These are phyloP conservation scores for Lichenostomus cassidix DNA, from an alignment of 2,113 vertebrate species.

Conservation along the genomic window DNA sequence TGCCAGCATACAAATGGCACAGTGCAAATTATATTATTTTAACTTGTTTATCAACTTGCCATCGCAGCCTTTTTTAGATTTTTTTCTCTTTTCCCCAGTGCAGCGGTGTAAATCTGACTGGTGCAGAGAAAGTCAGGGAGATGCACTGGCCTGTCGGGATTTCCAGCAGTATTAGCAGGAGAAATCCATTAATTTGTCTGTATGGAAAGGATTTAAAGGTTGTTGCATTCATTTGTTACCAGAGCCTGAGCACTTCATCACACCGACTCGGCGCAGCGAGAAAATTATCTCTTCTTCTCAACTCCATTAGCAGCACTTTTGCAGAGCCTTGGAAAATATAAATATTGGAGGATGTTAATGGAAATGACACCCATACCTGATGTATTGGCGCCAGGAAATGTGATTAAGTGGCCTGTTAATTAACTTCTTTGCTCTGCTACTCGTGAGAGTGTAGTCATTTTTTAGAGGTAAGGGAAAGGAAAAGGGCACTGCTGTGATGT, in stretches of 20 bases:
- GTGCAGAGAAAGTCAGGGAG: not conserved
- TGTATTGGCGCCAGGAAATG: conserved; percentile 2
- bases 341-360: conserved; percentile 65
- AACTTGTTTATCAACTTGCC: conserved; percentile 53
- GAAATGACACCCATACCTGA: conserved; percentile 54
- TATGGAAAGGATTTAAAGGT: conserved; percentile 60
- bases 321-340: conserved; percentile 50
- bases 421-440: conserved; percentile 50
- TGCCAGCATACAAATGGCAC: not conserved
- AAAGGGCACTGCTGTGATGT: not conserved
- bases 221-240: conserved; percentile 55
- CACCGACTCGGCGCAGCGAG: not conserved
- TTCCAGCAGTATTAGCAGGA: conserved; percentile 10
- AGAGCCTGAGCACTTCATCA: conserved; percentile 56
- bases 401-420: conserved; percentile 62
- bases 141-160: not conserved
- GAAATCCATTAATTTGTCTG: conserved; percentile 61
- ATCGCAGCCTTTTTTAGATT: not conserved
- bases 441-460: not conserved
- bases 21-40: conserved; percentile 31
- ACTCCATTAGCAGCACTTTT: conserved; percentile 39
- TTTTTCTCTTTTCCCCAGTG: not conserved
- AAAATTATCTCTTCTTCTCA: conserved; percentile 60
- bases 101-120: conserved; percentile 19
- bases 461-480: conserved; percentile 28